Evolutionary conservation across 2,113 vertebrate species (phyloP), one percentile per base, ranked within the genome.

Genomic region (Clarias macrocephalus): DNA sequence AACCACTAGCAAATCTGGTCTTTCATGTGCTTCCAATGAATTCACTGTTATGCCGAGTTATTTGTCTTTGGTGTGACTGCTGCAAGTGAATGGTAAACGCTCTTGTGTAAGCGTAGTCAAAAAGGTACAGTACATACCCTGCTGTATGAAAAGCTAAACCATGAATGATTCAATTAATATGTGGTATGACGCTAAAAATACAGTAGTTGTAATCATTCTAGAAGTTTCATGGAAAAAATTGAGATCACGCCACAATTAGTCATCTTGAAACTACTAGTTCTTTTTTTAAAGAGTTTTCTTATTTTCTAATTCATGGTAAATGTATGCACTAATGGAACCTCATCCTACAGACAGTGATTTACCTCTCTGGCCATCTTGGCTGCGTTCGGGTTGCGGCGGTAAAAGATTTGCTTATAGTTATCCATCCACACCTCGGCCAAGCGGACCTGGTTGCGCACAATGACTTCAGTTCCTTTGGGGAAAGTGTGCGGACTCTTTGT

Each of bases 401-500:
- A 99, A 95, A 91, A 99, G 88, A 99, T 95, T 73, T 95, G 94
- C 93, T 99, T 99, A 91, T 96, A 99, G 79, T 92, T 91, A 0
- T 98, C 98, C 98, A 99, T 97, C 98, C 98, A 99, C 86, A 99
- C 98, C 92, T 99, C 98, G 0, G 98, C 98, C 93, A 99, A 93
- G 79, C 98, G 97, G 68, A 99, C 98, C 84, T 97, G 97, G 93
- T 99, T 99, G 59, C 97, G 96, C 16, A 97, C 96, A 90, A 99
- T 98, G 48, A 99, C 97, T 77, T 96, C 95, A 0, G 96, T 97
- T 88, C 98, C 98, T 88, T 98, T 99, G 85, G 97, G 98, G 92
- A 99, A 99, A 70, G 95, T 97, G 94, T 99, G 97, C 5, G 98
- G 98, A 90, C 97, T 99, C 93, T 98, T 99, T 91, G 96, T 97